Base-by-base conservation (phyloP, 2,888 invertebrate species). In the Temnothorax rugatulus region DNA sequence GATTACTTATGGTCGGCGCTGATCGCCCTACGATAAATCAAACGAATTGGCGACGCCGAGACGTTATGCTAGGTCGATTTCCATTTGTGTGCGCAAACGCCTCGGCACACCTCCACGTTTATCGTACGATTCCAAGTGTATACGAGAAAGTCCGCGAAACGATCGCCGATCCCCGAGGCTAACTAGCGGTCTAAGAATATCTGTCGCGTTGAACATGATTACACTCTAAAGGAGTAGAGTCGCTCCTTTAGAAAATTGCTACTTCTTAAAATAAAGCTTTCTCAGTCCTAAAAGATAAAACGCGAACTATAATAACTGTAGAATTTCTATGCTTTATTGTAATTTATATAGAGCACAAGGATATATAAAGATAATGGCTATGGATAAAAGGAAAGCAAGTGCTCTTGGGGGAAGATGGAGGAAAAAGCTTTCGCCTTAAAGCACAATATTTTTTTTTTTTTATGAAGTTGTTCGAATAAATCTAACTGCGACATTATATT, bases 21-120 rank as follows among this genome's bases (percentile, higher is more conserved):
- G 41, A 75, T 64, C 50, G 82, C 9, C 21, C 63, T 41, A 15
- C 29, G 44, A 82, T 64, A 29, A 75, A 82, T 82, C 76, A 75
- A 52, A 73, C 41, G 41, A 75, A 63, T 54, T 38, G 63, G 15
- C 41, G 63, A 15, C 77, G 54, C 38, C 59, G 47, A 59, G 69
- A 59, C 66, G 54, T 44, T 44, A 68, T 13, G 77, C 77, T n/a
- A 54, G 41, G 68, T 59, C 34, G 47, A 71, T 71, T 79, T 59
- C 47, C 79, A 79, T 79, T 66, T 59, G 21, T 69, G 69, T 57
- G 34, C 21, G 34, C 44, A 5, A 57, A 59, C 71, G 18, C 8
- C 47, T 59, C 59, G 47, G 59, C 71, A 79, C 47, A 57, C 59
- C 54, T 79, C 13, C 18, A 21, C 44, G 8, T 61, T 61, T 61